Evolutionary conservation across 2,888 invertebrate species (phyloP).

Genomic region (Orthosia gracilis): DNA sequence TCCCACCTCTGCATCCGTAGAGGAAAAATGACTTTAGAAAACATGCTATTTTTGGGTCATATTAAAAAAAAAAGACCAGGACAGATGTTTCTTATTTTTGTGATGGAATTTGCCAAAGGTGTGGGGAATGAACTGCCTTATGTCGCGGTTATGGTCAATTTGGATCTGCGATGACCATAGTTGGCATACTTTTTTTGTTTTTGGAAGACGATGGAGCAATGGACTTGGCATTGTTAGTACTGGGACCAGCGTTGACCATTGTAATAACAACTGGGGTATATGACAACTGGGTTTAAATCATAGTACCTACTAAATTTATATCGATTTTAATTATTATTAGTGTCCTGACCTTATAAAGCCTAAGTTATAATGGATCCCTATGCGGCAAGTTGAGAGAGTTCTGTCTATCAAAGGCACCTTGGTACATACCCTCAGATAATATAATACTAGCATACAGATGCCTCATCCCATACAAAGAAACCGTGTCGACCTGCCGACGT

Average conservation of each 20-base stretch:
- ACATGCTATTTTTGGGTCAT: neutral
- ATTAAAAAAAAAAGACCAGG: neutral
- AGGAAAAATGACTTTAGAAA: conserved; percentile 9
- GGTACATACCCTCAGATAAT: no score
- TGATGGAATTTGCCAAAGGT: conserved; percentile 6
- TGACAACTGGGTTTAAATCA: neutral
- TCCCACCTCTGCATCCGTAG: neutral
- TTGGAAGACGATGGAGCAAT: neutral
- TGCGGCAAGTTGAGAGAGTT: no score
- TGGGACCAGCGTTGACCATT: neutral
- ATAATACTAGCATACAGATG: no score
- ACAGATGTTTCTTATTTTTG: conserved; percentile 34
- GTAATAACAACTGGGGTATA: neutral
- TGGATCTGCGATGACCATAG: neutral
- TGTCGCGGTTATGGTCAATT: conserved; percentile 8
- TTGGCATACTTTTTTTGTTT: conserved; percentile 13
- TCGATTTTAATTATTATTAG: no score
- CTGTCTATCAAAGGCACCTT: neutral
- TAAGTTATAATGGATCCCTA: neutral
- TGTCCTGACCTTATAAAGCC: neutral
- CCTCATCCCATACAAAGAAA: no score
- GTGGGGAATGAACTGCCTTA: neutral
- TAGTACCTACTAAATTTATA: no score
- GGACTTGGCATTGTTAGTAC: neutral
- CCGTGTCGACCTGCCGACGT: no score